Conservation (phyloP, 2,113 vertebrate genomes). For the Calidris pugnax region DNA sequence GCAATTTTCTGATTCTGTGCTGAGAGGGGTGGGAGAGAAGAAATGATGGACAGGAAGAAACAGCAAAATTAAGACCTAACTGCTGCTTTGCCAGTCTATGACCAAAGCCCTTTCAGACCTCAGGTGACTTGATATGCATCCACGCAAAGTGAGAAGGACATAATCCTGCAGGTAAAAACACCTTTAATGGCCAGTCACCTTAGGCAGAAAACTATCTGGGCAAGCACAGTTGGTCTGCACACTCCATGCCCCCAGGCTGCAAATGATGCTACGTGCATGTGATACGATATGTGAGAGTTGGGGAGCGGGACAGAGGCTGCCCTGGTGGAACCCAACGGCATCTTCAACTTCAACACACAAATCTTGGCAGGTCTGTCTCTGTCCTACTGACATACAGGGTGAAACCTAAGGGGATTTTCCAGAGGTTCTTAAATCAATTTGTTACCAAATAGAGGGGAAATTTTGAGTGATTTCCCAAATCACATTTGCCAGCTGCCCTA, state of each 20-base stretch:
- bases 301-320: not conserved
- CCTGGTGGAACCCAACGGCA: rapidly evolving
- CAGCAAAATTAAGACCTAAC: not conserved
- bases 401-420: constrained; percentile 23
- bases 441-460: not conserved
- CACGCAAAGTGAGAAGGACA: not conserved
- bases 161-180: not conserved
- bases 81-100: not conserved
- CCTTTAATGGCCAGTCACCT: not conserved
- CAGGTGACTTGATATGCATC: not conserved
- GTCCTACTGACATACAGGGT: not conserved
- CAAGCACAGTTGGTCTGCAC: not conserved
- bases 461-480: constrained; percentile 23
- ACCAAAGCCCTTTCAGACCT: not conserved
- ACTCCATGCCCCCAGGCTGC: rapidly evolving
- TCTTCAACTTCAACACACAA: not conserved
- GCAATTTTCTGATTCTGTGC: not conserved
- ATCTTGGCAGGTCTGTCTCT: not conserved
- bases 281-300: rapidly evolving
- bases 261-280: not conserved
- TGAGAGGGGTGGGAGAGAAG: not conserved
- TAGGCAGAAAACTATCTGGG: not conserved
- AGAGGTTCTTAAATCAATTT: not conserved
- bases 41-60: not conserved
- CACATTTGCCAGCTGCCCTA: not conserved